Percentiles rank a stretch among this genome's conserved stretches.
These are phyloP conservation scores for Micromussa lordhowensis DNA, from an alignment of 92 coral and sea anemone species.

Conservation along the genomic window DNA sequence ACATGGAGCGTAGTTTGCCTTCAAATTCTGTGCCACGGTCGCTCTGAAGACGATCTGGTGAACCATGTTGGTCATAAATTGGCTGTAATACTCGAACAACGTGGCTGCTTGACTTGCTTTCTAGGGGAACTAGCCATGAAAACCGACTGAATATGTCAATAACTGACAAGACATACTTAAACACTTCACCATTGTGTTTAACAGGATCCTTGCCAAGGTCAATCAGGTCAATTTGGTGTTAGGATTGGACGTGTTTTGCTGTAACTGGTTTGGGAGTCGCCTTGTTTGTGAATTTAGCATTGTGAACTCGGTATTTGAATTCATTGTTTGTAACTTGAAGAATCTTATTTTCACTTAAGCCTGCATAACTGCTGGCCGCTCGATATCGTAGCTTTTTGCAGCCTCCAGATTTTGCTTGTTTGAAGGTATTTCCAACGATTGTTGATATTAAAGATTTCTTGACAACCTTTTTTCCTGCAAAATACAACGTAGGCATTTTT, in stretches of 20 bases:
- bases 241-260: slow-evolving; percentile 38
- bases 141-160: slow-evolving; percentile 37
- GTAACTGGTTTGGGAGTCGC: slow-evolving; percentile 13
- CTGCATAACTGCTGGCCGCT: slow-evolving; percentile 34
- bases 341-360: slow-evolving; percentile 42
- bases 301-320: slow-evolving; percentile 43
- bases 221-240: slow-evolving; percentile 39
- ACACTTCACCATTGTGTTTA: slow-evolving; percentile 16
- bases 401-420: slow-evolving; percentile 20
- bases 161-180: slow-evolving; percentile 23
- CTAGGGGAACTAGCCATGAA: slow-evolving; percentile 22
- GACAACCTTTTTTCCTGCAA: slow-evolving; percentile 20
- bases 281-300: slow-evolving; percentile 1
- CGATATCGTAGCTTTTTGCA: slow-evolving; percentile 43
- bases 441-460: slow-evolving; percentile 24
- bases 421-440: neutral
- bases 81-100: slow-evolving; percentile 15
- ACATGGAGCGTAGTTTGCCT: slow-evolving; percentile 20
- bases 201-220: slow-evolving; percentile 18
- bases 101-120: slow-evolving; percentile 28
- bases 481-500: slow-evolving; percentile 38
- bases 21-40: slow-evolving; percentile 41
- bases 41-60: slow-evolving; percentile 43
- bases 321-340: slow-evolving; percentile 38
- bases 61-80: slow-evolving; percentile 44